phyloP scores from a whole-genome alignment of 1,140 invertebrate species.

The Drosophila punjabiensis region DNA sequence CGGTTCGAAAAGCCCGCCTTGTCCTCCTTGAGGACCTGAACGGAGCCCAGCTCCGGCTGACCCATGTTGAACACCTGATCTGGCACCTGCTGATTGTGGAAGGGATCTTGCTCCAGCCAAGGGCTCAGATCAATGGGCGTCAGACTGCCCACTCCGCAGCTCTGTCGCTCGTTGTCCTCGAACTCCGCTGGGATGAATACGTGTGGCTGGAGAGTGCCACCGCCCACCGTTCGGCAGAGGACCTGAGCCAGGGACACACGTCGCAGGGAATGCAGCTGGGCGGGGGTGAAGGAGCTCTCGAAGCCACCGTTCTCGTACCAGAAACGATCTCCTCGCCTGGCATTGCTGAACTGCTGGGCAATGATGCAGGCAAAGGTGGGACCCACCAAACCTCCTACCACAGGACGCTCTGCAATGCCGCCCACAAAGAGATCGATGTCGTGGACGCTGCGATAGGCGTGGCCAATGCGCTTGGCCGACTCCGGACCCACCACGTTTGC shows the following conservation, averaged over 20 bases:
- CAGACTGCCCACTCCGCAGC: slow-evolving; percentile 69
- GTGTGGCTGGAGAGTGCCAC: slow-evolving; percentile 82
- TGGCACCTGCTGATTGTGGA: slow-evolving; percentile 45
- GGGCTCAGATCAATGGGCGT: slow-evolving; percentile 75
- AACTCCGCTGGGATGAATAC: slow-evolving; percentile 78
- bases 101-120: slow-evolving; percentile 84
- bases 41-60: slow-evolving; percentile 31
- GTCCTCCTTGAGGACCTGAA: slow-evolving; percentile 63
- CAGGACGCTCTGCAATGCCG: slow-evolving; percentile 92
- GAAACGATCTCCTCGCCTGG: slow-evolving; percentile 96
- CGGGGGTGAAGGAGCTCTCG: slow-evolving; percentile 91
- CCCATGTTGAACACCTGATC: slow-evolving; percentile 52
- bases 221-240: slow-evolving; percentile 88
- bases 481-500: slow-evolving; percentile 89
- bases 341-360: slow-evolving; percentile 95
- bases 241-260: slow-evolving; percentile 92
- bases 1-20: slow-evolving; percentile 74
- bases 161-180: slow-evolving; percentile 73
- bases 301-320: slow-evolving; percentile 94
- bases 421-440: slow-evolving; percentile 97
- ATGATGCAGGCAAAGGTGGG: slow-evolving; percentile 98
- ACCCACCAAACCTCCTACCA: slow-evolving; percentile 94
- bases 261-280: slow-evolving; percentile 95
- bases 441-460: slow-evolving; percentile 90
- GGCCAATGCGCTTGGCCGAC: slow-evolving; percentile 88